These are phyloP conservation scores for Chromobotia macracanthus DNA, from an alignment of 2,797 vertebrate species.

Conservation along the genomic window DNA sequence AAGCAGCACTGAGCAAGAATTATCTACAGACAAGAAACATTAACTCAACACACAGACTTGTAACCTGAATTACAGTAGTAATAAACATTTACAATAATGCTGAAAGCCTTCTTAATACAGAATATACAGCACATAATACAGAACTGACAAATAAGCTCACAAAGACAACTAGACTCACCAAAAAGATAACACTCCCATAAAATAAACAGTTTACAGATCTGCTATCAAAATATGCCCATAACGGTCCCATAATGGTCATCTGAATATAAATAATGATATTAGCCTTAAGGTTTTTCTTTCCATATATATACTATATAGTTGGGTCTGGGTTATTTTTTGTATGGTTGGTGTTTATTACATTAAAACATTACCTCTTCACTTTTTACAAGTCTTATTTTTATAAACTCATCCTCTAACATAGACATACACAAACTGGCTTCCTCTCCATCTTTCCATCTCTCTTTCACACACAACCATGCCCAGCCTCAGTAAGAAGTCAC, in stretches of 20 bases:
- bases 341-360: too few species aligned
- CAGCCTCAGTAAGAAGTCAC: constrained; percentile 75
- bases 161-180: not conserved
- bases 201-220: too few species aligned
- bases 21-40: constrained; percentile 15
- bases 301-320: too few species aligned
- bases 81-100: not conserved
- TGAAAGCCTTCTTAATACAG: constrained; percentile 16
- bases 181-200: not conserved
- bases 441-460: not conserved
- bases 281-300: too few species aligned
- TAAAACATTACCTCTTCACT: too few species aligned
- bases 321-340: too few species aligned
- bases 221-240: too few species aligned
- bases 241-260: too few species aligned
- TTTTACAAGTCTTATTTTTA: constrained; percentile 20
- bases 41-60: constrained; percentile 11
- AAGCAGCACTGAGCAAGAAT: constrained; percentile 13
- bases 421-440: constrained; percentile 21
- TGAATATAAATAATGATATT: too few species aligned
- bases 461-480: constrained; percentile 12
- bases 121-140: not conserved
- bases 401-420: constrained; percentile 13
- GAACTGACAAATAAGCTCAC: not conserved
- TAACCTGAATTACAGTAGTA: constrained; percentile 6